These are phyloP conservation scores for Hecatera dysodea DNA, from an alignment of 2,888 invertebrate species.

Conservation along the genomic window DNA sequence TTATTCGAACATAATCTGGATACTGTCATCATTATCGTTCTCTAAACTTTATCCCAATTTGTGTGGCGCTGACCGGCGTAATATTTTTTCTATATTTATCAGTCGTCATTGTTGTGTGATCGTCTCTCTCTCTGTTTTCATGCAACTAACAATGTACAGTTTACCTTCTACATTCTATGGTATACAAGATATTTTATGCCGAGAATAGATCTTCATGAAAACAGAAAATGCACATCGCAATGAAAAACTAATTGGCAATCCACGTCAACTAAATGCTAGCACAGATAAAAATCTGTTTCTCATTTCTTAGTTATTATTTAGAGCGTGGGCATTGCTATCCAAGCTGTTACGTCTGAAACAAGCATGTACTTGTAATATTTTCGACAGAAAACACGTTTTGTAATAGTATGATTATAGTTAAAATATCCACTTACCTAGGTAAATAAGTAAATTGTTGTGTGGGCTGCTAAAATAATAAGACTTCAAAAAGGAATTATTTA, in stretches of 20 bases:
- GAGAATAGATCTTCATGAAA: neutral
- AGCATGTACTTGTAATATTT: neutral
- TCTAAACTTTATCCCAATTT: neutral
- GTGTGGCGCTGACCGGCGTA: neutral
- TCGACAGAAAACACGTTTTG: conserved; percentile 9
- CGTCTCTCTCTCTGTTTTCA: no score
- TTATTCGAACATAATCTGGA: neutral
- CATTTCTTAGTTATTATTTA: conserved; percentile 7
- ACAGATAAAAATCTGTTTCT: conserved; percentile 18
- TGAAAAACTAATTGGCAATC: conserved; percentile 3
- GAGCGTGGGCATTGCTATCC: neutral
- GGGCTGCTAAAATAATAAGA: conserved; percentile 34
- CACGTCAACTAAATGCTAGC: neutral
- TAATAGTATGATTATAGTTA: conserved; percentile 12
- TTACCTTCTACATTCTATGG: neutral
- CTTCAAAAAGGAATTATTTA: conserved; percentile 8
- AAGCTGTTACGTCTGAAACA: conserved; percentile 4
- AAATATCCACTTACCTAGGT: neutral
- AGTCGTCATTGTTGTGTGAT: no score
- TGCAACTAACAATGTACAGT: no score
- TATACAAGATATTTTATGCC: neutral
- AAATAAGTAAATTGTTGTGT: conserved; percentile 27
- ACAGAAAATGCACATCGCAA: conserved; percentile 8
- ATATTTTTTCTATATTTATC: no score
- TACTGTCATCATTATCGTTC: neutral